Evolutionary conservation across 1,140 invertebrate species (phyloP), one percentile per base, ranked within the genome.

Genomic region (Whitmania pigra): DNA sequence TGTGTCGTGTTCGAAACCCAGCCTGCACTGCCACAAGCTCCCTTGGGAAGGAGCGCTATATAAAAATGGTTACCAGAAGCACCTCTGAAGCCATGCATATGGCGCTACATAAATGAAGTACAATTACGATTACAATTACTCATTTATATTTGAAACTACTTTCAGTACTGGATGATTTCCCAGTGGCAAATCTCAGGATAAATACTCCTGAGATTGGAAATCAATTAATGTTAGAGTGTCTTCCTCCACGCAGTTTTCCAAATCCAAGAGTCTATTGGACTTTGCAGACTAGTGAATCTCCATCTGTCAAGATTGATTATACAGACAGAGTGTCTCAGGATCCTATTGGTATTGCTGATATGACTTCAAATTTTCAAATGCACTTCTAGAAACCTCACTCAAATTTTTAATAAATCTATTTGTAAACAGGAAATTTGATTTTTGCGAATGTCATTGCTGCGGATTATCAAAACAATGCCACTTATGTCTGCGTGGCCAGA

Each of bases 191-290:
- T 20, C 71, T 71, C 15, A 71, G 29, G 22, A 73, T 66, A 9
- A 54, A 75, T 29, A 67, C 36, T 31, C 57, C 53, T 15, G 15
- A 71, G 18, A n/a, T 75, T 36, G 79, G 78, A 15, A 36, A 72
- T 6, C 27, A 73, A 2, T 25, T 77, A 7, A 77, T 74, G 0
- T 53, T 80, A 43, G 55, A 71, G 18, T 80, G 79, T 74, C 73
- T 77, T 9, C 77, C 78, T 69, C 80, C 80, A 0, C 77, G 76
- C 27, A 81, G 80, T 69, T 77, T 77, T 20, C 80, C 80, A 9
- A 72, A 57, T 43, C 73, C 79, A 0, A 73, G 73, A 29, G 75
- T 81, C 4, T 78, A 76, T 72, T 81, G 80, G 80, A 75, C 77
- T 0, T 76, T 27, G 25, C 71, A 73, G 4, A 40, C 74, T 0